Conservation (phyloP, 2,797 vertebrate genomes). For the Chelonia mydas region DNA sequence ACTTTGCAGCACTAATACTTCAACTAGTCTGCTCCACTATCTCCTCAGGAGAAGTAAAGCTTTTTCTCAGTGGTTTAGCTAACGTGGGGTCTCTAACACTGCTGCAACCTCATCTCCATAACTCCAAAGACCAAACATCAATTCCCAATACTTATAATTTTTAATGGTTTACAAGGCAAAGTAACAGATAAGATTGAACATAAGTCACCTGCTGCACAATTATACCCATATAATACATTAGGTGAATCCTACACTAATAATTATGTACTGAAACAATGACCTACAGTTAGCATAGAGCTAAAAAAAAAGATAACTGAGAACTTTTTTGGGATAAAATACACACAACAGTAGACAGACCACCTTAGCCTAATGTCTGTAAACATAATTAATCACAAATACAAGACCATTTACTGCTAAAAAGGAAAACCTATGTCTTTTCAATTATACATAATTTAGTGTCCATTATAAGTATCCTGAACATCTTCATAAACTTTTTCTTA, state of each 20-base stretch:
- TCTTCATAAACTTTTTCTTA: slow-evolving; percentile 29
- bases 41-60: slow-evolving; percentile 28
- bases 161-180: neutral
- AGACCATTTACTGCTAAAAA: neutral
- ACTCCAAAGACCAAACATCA: neutral
- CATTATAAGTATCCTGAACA: neutral
- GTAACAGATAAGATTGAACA: slow-evolving; percentile 16
- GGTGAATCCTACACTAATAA: neutral
- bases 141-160: neutral
- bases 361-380: neutral
- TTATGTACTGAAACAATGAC: neutral
- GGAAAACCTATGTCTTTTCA: neutral
- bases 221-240: neutral
- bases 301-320: neutral
- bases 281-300: neutral
- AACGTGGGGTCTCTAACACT: neutral
- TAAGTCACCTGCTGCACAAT: slow-evolving; percentile 4
- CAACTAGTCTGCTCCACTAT: slow-evolving; percentile 8
- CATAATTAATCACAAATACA: neutral
- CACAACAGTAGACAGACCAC: neutral
- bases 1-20: slow-evolving; percentile 45
- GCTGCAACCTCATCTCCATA: neutral
- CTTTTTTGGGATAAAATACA: neutral
- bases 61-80: slow-evolving; percentile 29
- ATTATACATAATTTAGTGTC: neutral